A percentile compares a stretch with the other conserved stretches of the same genome.
These are phyloP conservation scores for Tolmerus cingulatus DNA, from an alignment of 2,888 invertebrate species.

Conservation along the genomic window DNA sequence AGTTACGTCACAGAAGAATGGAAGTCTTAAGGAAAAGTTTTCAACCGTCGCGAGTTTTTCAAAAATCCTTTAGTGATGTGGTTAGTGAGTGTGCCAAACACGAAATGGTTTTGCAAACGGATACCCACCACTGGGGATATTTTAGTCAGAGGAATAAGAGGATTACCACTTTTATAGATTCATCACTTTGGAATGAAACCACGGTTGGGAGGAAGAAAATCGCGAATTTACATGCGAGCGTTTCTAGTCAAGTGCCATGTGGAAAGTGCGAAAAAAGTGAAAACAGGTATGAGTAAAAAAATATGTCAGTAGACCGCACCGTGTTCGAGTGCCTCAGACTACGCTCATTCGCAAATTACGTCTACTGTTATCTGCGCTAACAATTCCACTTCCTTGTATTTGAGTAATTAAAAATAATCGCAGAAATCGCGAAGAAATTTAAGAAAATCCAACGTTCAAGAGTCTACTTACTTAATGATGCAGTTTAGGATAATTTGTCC, in stretches of 20 bases:
- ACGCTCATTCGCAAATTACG: constrained; percentile 10
- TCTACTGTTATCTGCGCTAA: not conserved
- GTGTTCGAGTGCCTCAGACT: not conserved
- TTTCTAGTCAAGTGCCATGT: constrained; percentile 44
- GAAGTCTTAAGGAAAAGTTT: constrained; percentile 57
- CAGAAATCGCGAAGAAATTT: not conserved
- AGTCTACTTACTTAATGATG: not conserved
- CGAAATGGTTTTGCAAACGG: constrained; percentile 30
- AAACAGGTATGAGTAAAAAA: constrained; percentile 34
- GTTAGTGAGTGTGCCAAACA: constrained; percentile 34
- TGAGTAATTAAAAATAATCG: not conserved
- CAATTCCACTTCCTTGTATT: not conserved
- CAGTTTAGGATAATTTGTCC: not conserved
- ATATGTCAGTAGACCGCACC: constrained; percentile 17
- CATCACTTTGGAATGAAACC: not conserved
- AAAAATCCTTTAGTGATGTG: not conserved
- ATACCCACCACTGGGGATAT: constrained; percentile 57
- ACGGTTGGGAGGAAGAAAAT: not conserved
- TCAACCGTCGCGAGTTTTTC: constrained; percentile 57
- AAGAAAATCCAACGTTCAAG: not conserved
- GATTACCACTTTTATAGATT: not conserved
- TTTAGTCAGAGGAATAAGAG: constrained; percentile 54
- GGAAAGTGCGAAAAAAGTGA: constrained; percentile 42
- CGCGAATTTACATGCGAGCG: not conserved
- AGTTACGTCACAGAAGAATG: constrained; percentile 66